These are phyloP conservation scores for Piaya cayana DNA, from an alignment of 2,113 vertebrate species.

Conservation along the genomic window DNA sequence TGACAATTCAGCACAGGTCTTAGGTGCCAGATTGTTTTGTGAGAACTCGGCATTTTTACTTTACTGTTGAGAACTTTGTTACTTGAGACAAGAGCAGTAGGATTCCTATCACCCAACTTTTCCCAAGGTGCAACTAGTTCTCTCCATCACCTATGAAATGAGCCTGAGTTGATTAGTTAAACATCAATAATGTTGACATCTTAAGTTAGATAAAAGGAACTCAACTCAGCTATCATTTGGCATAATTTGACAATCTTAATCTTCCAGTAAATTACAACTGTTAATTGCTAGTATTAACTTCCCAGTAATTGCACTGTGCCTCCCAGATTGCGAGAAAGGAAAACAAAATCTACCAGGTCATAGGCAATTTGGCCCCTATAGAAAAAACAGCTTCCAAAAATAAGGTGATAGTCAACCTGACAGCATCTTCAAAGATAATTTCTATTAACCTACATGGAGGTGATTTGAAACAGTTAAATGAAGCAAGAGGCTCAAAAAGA, in stretches of 20 bases:
- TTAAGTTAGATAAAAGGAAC: conserved; percentile 36
- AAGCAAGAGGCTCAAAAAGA: not conserved
- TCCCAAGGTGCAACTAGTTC: not conserved
- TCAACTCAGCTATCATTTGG: not conserved
- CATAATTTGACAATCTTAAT: conserved; percentile 42
- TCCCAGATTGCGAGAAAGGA: not conserved
- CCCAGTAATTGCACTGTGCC: not conserved
- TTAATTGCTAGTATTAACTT: conserved; percentile 24
- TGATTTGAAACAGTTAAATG: not conserved
- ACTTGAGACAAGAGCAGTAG: not conserved
- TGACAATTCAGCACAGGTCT: not conserved
- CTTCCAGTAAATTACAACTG: conserved; percentile 19
- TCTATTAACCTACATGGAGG: not conserved
- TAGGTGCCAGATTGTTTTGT: not conserved
- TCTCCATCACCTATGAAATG: not conserved
- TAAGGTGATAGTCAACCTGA: not conserved
- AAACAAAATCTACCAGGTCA: not conserved
- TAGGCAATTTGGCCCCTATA: not conserved
- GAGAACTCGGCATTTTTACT: not conserved
- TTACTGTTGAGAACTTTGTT: conserved; percentile 8
- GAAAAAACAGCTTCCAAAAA: not conserved
- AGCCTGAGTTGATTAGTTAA: not conserved
- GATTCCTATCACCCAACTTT: not conserved
- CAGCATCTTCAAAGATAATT: not conserved
- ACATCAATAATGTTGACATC: not conserved